A percentile compares a stretch with the other conserved stretches of the same genome.
phyloP scores from a whole-genome alignment of 2,113 vertebrate species.

The Mesembrinibis cayennensis region DNA sequence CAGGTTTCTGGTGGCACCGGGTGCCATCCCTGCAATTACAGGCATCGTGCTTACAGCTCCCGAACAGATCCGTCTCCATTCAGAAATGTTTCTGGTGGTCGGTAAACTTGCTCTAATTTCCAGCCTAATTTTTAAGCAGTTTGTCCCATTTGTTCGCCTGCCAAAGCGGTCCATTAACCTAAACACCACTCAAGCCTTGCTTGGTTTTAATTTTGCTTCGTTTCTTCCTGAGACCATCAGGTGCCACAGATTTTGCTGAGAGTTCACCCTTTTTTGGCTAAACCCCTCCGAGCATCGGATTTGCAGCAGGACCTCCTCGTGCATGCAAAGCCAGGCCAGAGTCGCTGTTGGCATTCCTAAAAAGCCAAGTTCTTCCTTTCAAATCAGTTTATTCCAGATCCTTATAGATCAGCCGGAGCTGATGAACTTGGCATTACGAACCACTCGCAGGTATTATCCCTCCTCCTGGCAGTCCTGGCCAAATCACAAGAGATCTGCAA shows the following conservation, averaged over 20 bases:
- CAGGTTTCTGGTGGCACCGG: background rate
- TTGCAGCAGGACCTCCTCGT: background rate
- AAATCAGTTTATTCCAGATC: background rate
- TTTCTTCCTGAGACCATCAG: background rate
- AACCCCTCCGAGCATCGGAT: background rate
- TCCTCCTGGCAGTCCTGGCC: background rate
- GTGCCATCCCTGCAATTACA: background rate
- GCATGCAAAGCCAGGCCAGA: background rate
- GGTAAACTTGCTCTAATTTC: background rate
- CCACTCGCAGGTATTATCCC: background rate
- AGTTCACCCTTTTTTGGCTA: background rate
- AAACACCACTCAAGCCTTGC: background rate
- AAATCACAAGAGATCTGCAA: background rate
- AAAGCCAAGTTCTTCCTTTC: slow-evolving; percentile 22
- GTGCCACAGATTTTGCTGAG: background rate
- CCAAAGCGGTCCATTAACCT: background rate
- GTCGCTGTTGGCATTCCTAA: background rate
- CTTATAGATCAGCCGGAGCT: background rate
- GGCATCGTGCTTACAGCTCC: background rate
- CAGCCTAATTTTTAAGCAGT: background rate
- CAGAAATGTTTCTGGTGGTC: background rate
- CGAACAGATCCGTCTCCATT: rapidly evolving
- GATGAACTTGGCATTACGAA: background rate
- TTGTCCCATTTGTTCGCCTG: background rate
- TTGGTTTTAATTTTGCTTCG: background rate